Evolutionary conservation across 2,888 invertebrate species (phyloP).

Genomic region (Trypoxylon attenuatum): DNA sequence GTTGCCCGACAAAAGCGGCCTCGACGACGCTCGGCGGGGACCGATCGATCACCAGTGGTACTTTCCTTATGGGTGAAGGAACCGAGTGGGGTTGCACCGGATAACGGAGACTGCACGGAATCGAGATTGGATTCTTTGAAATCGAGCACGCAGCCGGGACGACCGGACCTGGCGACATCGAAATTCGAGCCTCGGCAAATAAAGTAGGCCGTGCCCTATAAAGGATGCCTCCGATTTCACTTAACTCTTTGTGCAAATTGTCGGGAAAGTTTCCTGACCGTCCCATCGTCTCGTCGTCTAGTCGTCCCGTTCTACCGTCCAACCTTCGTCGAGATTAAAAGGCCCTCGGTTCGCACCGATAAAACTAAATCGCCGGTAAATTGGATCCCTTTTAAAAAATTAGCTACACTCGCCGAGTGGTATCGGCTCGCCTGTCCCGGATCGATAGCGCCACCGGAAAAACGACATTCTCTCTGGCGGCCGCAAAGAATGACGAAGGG

Average conservation of each 20-base stretch:
- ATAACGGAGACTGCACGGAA: conserved; percentile 7
- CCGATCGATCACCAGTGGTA: conserved; percentile 25
- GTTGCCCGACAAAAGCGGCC: conserved; percentile 29
- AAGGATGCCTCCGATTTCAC: conserved; percentile 18
- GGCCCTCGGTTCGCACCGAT: not conserved
- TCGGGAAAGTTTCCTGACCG: not conserved
- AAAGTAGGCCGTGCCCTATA: conserved; percentile 31
- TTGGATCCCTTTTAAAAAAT: conserved; percentile 21
- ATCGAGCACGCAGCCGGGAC: conserved; percentile 26
- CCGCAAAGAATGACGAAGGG: not conserved
- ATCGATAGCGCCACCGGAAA: not conserved
- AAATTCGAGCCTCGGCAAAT: conserved; percentile 40
- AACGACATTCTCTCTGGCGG: not conserved
- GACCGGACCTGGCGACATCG: conserved; percentile 27
- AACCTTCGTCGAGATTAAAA: conserved; percentile 19
- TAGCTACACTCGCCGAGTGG: not conserved
- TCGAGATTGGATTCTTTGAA: conserved; percentile 41
- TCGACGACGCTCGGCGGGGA: conserved; percentile 8
- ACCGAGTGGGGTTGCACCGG: not conserved
- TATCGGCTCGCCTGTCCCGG: not conserved
- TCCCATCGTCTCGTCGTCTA: too few species aligned
- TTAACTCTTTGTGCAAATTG: conserved; percentile 10
- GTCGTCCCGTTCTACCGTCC: not conserved
- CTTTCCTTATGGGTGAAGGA: conserved; percentile 21
- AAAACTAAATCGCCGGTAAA: conserved; percentile 20